These are phyloP conservation scores for Ophion ventricosus DNA, from an alignment of 2,888 invertebrate species.

Conservation along the genomic window DNA sequence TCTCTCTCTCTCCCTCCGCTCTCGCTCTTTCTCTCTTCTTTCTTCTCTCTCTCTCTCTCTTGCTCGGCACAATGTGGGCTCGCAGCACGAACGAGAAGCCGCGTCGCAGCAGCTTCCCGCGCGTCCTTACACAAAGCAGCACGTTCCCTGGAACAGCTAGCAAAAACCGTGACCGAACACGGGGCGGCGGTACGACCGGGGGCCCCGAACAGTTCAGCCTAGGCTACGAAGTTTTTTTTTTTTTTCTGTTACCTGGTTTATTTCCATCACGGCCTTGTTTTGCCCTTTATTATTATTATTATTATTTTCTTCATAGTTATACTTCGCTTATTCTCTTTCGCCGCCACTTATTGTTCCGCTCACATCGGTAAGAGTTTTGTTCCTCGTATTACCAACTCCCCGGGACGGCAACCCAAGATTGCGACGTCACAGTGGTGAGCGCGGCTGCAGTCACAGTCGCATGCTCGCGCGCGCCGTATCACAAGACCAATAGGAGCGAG, in stretches of 20 bases:
- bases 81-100: constrained; percentile 55
- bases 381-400: constrained; percentile 46
- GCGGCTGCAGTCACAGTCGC: constrained; percentile 60
- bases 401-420: constrained; percentile 28
- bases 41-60: constrained; percentile 40
- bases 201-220: constrained; percentile 67
- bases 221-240: constrained; percentile 54
- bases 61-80: constrained; percentile 27
- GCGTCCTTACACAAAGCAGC: constrained; percentile 68
- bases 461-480: constrained; percentile 46
- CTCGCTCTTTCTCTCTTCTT: constrained; percentile 29
- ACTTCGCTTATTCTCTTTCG: not conserved
- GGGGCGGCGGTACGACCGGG: constrained; percentile 40
- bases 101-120: constrained; percentile 68
- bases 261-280: constrained; percentile 13
- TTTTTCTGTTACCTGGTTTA: constrained; percentile 47
- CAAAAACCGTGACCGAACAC: constrained; percentile 42
- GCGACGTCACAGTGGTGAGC: constrained; percentile 55
- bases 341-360: constrained; percentile 8
- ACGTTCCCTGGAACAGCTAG: constrained; percentile 63
- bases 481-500: constrained; percentile 40
- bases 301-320: constrained; percentile 39
- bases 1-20: not conserved
- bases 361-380: constrained; percentile 41
- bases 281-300: constrained; percentile 10